phyloP scores from a whole-genome alignment of 2,113 vertebrate genomes.

The Nycticryphes semicollaris region DNA sequence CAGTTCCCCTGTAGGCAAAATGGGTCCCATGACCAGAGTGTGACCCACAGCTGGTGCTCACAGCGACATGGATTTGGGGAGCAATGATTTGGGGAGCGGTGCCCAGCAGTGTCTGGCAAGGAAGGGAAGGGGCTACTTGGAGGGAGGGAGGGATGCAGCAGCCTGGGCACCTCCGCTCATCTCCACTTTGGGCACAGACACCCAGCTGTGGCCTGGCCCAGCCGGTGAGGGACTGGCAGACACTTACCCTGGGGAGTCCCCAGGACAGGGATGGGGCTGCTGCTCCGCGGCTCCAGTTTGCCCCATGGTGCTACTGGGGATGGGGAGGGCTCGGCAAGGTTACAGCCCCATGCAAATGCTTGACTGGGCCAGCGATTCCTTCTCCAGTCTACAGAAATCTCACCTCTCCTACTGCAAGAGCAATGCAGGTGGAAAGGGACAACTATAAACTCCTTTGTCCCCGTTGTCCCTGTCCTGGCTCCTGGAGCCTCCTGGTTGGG shows the following conservation, averaged over 20 bases:
- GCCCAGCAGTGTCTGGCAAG: background rate
- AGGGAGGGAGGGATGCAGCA: background rate
- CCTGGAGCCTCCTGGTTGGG: background rate
- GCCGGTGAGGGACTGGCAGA: background rate
- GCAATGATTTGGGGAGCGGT: background rate
- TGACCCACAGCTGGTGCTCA: accelerated
- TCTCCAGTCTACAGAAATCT: accelerated
- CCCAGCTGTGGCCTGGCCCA: background rate
- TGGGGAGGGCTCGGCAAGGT: background rate
- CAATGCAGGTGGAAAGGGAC: background rate
- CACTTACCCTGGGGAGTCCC: background rate
- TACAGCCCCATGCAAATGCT: background rate
- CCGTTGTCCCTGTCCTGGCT: background rate
- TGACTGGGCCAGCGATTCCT: background rate
- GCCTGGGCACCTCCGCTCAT: background rate
- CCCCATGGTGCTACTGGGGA: background rate
- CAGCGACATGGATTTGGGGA: background rate
- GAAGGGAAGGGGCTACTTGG: background rate
- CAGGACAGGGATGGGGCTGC: background rate
- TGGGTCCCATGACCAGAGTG: accelerated
- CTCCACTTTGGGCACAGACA: background rate
- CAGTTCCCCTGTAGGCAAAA: background rate
- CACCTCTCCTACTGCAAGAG: background rate
- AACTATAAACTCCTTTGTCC: background rate
- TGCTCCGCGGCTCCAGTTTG: background rate